These are phyloP conservation scores for Melipona bicolor DNA, from an alignment of 2,888 invertebrate genomes.

Conservation along the genomic window DNA sequence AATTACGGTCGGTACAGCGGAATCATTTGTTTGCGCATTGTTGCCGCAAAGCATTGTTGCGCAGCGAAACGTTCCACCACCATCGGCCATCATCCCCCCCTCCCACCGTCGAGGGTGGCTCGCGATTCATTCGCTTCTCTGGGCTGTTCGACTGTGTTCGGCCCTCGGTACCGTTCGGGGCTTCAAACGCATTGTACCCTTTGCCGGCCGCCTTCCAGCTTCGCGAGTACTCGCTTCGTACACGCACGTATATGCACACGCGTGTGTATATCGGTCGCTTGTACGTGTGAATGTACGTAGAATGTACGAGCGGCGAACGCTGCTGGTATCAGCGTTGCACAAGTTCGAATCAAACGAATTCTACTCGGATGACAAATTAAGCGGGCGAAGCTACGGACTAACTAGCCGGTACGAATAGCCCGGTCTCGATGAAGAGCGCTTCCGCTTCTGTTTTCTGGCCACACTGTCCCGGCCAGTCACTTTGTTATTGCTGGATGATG, in stretches of 20 bases:
- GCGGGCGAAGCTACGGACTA: conserved; percentile 35
- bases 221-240: no score
- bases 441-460: conserved; percentile 1
- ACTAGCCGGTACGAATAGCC: conserved; percentile 21
- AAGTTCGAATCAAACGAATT: conserved; percentile 16
- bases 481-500: not conserved
- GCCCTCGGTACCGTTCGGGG: conserved; percentile 34
- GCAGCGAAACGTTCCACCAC: conserved; percentile 71
- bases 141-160: conserved; percentile 51
- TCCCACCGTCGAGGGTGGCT: conserved; percentile 21
- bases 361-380: conserved; percentile 55
- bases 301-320: not conserved
- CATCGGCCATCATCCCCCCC: conserved; percentile 61
- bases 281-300: not conserved
- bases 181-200: conserved; percentile 71
- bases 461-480: not conserved
- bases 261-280: not conserved
- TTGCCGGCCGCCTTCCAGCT: conserved; percentile 42
- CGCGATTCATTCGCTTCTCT: conserved; percentile 63
- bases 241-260: not conserved
- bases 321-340: conserved; percentile 37
- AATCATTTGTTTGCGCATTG: conserved; percentile 81
- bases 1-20: conserved; percentile 79
- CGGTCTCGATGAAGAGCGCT: not conserved
- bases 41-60: conserved; percentile 80